phyloP scores from a whole-genome alignment of 1,140 invertebrate genomes.

The Zaprionus ornatus region DNA sequence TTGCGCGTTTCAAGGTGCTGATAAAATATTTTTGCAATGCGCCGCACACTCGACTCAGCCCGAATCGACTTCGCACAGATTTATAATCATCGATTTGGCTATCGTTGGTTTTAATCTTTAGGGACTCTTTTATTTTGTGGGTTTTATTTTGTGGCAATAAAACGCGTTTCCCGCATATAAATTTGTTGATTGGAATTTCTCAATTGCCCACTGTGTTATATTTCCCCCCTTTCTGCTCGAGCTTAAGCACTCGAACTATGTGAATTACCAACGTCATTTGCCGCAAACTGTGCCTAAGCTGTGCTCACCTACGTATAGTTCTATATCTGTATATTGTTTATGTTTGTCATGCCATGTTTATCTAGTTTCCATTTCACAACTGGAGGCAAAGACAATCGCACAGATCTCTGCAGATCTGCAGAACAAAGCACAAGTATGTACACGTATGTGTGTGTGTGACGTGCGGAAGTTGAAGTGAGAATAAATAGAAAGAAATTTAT shows the following conservation, averaged over 20 bases:
- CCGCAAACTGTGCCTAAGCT: background rate
- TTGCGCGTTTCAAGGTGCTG: slow-evolving; percentile 48
- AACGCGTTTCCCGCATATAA: slow-evolving; percentile 4
- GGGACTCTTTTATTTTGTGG: background rate
- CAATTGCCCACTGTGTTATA: background rate
- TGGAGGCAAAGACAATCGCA: background rate
- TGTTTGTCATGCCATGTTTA: background rate
- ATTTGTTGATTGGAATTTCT: background rate
- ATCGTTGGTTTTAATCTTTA: background rate
- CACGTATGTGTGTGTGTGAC: background rate
- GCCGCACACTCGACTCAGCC: background rate
- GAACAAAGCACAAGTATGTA: background rate
- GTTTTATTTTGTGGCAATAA: background rate
- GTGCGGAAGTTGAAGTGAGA: background rate
- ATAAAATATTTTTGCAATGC: slow-evolving; percentile 65
- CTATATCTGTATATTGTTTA: background rate
- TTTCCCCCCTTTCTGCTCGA: background rate
- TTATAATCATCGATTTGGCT: background rate
- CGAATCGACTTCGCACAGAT: background rate
- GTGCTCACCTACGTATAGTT: background rate
- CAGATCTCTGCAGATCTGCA: background rate
- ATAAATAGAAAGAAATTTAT: background rate
- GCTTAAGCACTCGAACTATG: background rate
- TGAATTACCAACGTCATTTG: background rate
- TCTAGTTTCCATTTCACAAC: background rate